A percentile compares a stretch with the other conserved stretches of the same genome.
Evolutionary conservation across 1,140 invertebrate genomes (phyloP).

Genomic region (Dermatophagoides farinae): DNA sequence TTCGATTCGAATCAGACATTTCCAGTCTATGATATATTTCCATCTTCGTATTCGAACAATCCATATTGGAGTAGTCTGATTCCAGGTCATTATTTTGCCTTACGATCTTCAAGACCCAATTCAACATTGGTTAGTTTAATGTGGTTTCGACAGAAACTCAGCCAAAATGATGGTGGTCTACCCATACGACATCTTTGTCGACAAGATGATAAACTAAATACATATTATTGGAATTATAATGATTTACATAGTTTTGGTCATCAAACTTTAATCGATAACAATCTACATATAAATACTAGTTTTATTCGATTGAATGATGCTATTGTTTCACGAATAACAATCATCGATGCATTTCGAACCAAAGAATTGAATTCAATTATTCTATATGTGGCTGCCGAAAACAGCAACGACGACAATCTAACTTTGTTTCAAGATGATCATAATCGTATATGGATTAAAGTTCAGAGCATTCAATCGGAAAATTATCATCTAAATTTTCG

Average conservation of each 20-base stretch:
- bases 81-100: slow-evolving; percentile 35
- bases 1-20: background rate
- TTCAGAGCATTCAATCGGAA: background rate
- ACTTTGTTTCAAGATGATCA: slow-evolving; percentile 19
- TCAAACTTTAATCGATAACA: slow-evolving; percentile 65
- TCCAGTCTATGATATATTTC: background rate
- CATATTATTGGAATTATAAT: slow-evolving; percentile 69
- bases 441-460: background rate
- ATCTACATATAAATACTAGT: slow-evolving; percentile 53
- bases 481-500: background rate
- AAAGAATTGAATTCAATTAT: slow-evolving; percentile 27
- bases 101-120: slow-evolving; percentile 65
- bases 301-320: slow-evolving; percentile 60
- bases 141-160: slow-evolving; percentile 63
- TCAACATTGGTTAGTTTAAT: slow-evolving; percentile 79
- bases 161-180: slow-evolving; percentile 12
- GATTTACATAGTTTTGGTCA: slow-evolving; percentile 72
- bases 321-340: slow-evolving; percentile 28
- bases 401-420: slow-evolving; percentile 24
- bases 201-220: slow-evolving; percentile 56
- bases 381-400: slow-evolving; percentile 29
- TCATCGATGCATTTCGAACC: background rate
- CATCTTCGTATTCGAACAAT: background rate
- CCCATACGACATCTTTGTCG: slow-evolving; percentile 70
- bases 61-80: slow-evolving; percentile 27